These are phyloP conservation scores for Alentia gelatinosa DNA, from an alignment of 2,888 invertebrate genomes.

Conservation along the genomic window DNA sequence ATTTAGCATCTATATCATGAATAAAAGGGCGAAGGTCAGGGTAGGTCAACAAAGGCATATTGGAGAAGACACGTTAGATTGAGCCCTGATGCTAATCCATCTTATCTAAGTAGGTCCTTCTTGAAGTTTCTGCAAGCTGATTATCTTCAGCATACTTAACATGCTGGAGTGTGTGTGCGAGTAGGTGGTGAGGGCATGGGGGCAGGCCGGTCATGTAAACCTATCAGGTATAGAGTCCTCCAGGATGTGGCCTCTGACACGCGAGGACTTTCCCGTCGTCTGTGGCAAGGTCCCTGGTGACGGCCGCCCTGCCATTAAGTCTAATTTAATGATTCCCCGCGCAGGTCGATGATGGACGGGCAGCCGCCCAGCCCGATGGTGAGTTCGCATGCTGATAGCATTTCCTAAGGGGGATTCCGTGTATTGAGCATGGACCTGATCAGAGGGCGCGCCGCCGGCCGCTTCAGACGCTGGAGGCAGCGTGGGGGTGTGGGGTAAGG, in stretches of 20 bases:
- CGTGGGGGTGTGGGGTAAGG: neutral
- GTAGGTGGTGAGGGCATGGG: too few relatives aligned
- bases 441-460: neutral
- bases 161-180: too few relatives aligned
- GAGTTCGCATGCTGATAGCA: constrained; percentile 9
- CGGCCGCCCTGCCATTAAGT: neutral
- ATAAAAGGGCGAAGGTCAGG: too few relatives aligned
- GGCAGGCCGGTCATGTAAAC: too few relatives aligned
- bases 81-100: too few relatives aligned
- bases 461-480: neutral
- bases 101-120: too few relatives aligned
- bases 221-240: neutral
- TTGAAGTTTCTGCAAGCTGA: too few relatives aligned
- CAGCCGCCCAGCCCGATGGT: neutral
- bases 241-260: neutral
- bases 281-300: neutral
- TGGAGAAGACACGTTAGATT: too few relatives aligned
- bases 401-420: constrained; percentile 16
- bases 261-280: neutral
- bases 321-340: constrained; percentile 23
- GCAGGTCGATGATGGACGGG: neutral
- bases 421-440: neutral
- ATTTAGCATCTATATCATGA: too few relatives aligned
- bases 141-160: too few relatives aligned
- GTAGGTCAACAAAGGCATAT: too few relatives aligned